Evolutionary conservation across 2,797 vertebrate species (phyloP), one percentile per base, ranked within the genome.

Genomic region (Harpagifer antarcticus): DNA sequence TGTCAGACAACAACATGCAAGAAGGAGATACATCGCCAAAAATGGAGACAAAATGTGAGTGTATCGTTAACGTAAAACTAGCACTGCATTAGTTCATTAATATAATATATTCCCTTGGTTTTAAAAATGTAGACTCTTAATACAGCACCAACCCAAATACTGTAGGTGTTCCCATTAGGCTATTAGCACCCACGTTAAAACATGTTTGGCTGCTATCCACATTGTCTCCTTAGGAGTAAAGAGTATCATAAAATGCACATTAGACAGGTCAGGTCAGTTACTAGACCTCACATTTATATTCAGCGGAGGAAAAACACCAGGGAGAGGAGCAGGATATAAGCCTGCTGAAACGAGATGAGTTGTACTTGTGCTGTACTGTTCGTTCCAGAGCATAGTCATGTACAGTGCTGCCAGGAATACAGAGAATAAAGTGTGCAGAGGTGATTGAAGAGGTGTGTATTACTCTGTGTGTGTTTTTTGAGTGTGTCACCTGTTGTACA

Each of bases 401-500:
- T 70, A 79, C 56, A 61, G 60, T 42, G 70, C 67, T 58, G 70
- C 23, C 57, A 72, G 71, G 40, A 71, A 49, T 3, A 62, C 42
- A 65, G 27, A 52, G 40, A 74, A 19, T 42, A 57, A 48, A 71
- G 66, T 37, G 65, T 76, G 73, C 60, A 49, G 42, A 31, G 6
- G 37, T 54, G 45, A 73, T 3, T 73, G n/a, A 73, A 77, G 31
- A 12, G 4, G 69, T 47, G 54, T 76, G 52, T 83, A 45, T 50
- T 27, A 50, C 15, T 53, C 23, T 31, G 68, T 73, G 48, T 77
- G 49, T 66, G 63, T 60, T 74, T 68, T 68, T 54, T 77, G 61
- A 72, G 71, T 78, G 69, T 69, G 43, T 81, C 89, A 99, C 98
- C 98, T 99, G 96, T 99, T 99, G 91, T 99, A 99, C 93, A 99